Conservation (phyloP, 2,797 vertebrate genomes). For the Miichthys miiuy region DNA sequence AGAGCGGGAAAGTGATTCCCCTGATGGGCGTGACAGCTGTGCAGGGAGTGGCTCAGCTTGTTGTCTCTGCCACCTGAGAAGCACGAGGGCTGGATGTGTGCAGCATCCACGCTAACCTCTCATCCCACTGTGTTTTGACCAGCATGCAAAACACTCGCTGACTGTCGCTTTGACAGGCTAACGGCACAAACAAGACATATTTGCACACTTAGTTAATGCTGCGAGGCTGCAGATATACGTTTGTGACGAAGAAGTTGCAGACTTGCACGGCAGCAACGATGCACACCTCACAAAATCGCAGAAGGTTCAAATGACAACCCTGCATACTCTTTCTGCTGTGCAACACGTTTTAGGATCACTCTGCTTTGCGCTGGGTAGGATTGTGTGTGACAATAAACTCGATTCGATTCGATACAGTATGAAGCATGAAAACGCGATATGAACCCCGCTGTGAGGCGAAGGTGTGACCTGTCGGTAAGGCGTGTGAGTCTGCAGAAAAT, state of each 20-base stretch:
- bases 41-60: slow-evolving; percentile 39
- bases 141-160: too few species aligned
- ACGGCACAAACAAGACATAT: too few species aligned
- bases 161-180: too few species aligned
- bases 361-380: too few species aligned
- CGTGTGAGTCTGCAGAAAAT: neutral
- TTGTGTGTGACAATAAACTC: too few species aligned
- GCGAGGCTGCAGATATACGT: too few species aligned
- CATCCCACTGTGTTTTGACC: slow-evolving; percentile 14
- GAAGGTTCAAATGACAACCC: too few species aligned
- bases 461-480: slow-evolving; percentile 5
- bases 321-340: neutral
- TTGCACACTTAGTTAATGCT: too few species aligned
- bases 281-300: too few species aligned
- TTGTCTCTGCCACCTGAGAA: slow-evolving; percentile 49
- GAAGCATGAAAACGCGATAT: neutral
- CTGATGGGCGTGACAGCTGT: slow-evolving; percentile 65
- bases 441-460: neutral
- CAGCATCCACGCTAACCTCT: slow-evolving; percentile 6
- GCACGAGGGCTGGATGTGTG: slow-evolving; percentile 14
- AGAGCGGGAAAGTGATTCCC: slow-evolving; percentile 47
- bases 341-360: too few species aligned
- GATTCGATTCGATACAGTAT: neutral
- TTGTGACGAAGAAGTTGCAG: too few species aligned
- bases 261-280: too few species aligned